Evolutionary conservation across 2,113 vertebrate genomes (phyloP).

Genomic region (Hippocampus guttulatus): DNA sequence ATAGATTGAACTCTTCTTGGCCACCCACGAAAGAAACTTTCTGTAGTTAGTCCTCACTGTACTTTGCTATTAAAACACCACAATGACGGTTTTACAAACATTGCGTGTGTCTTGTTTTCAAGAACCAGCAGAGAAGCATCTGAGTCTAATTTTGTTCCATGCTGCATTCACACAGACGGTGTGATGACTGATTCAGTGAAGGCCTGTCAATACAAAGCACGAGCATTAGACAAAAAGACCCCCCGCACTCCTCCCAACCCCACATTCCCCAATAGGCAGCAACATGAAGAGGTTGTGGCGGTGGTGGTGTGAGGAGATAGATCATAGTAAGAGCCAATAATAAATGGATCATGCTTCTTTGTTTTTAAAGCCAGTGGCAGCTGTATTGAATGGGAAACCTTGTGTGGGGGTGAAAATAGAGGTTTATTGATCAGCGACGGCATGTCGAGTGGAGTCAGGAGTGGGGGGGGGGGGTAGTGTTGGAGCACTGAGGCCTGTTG

Average conservation of each 20-base stretch:
- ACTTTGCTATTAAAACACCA: neutral
- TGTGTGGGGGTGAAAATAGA: slow-evolving; percentile 76
- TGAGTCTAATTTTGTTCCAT: slow-evolving; percentile 29
- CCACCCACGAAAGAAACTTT: slow-evolving; percentile 5
- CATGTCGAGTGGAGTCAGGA: slow-evolving; percentile 43
- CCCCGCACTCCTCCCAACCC: slow-evolving; percentile 5
- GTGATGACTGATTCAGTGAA: slow-evolving; percentile 61
- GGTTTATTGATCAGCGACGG: slow-evolving; percentile 76
- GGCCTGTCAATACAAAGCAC: slow-evolving; percentile 69
- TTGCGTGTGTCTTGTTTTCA: slow-evolving; percentile 7
- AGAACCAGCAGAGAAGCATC: slow-evolving; percentile 22
- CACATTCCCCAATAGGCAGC: slow-evolving; percentile 55
- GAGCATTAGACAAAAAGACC: slow-evolving; percentile 68
- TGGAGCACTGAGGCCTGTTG: slow-evolving; percentile 48
- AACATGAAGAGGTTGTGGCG: slow-evolving; percentile 59
- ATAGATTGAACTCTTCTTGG: neutral
- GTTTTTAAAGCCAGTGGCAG: slow-evolving; percentile 73
- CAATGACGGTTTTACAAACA: slow-evolving; percentile 10
- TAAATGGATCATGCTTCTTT: slow-evolving; percentile 71
- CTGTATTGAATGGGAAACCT: slow-evolving; percentile 73
- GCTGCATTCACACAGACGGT: slow-evolving; percentile 43
- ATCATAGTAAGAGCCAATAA: slow-evolving; percentile 80
- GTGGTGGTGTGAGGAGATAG: slow-evolving; percentile 54
- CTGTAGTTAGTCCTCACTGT: neutral
- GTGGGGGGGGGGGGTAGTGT: neutral